Evolutionary conservation across 2,888 invertebrate genomes (phyloP).

Genomic region (Schrankia costaestrigalis): DNA sequence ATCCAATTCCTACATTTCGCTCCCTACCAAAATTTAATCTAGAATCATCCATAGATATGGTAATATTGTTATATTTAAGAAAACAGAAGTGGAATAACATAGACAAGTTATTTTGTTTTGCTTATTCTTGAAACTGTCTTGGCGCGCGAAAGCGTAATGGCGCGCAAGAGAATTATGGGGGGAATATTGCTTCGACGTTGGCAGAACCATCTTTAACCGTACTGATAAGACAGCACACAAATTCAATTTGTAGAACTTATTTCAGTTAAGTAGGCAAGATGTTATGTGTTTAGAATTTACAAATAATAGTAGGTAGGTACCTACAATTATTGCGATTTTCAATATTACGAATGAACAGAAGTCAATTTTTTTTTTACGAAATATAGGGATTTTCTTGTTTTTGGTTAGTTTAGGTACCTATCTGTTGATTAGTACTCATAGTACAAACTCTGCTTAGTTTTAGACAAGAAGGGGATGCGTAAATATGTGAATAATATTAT

Average conservation of each 20-base stretch:
- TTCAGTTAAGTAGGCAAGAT: too few relatives aligned
- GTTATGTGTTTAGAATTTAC: too few relatives aligned
- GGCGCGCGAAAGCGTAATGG: conserved; percentile 33
- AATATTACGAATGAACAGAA: too few relatives aligned
- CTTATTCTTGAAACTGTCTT: conserved; percentile 18
- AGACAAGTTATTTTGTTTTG: conserved; percentile 20
- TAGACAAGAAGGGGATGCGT: too few relatives aligned
- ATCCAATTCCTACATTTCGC: conserved; percentile 2
- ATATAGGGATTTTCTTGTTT: too few relatives aligned
- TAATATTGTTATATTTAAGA: conserved; percentile 21
- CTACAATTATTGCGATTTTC: too few relatives aligned
- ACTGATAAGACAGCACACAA: conserved; percentile 7
- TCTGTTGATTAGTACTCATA: too few relatives aligned
- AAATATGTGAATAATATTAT: too few relatives aligned
- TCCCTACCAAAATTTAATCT: conserved; percentile 17
- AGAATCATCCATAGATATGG: conserved; percentile 13
- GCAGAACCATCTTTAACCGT: conserved; percentile 7
- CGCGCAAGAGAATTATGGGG: conserved; percentile 41
- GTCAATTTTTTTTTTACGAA: too few relatives aligned
- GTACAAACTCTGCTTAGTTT: too few relatives aligned
- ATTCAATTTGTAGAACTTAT: conserved; percentile 13
- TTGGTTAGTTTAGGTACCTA: too few relatives aligned
- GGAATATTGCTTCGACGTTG: conserved; percentile 26
- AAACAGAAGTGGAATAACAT: conserved; percentile 12
- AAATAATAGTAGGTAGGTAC: too few relatives aligned